Evolutionary conservation across 1,140 invertebrate genomes (phyloP).

Genomic region (Caenorhabditis elegans): WBcel235 BX284606.5:4096501-4097000

Average conservation of each 20-base stretch:
- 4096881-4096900: slow-evolving; percentile 38
- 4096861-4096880: not conserved
- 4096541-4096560: not conserved
- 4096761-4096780: not conserved
- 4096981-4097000: not conserved
- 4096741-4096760: not conserved
- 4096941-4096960: slow-evolving; percentile 59
- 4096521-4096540: slow-evolving; percentile 9
- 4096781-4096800: not conserved
- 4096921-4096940: slow-evolving; percentile 60
- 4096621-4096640: slow-evolving; percentile 21
- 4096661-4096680: not conserved
- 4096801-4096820: slow-evolving; percentile 3
- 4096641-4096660: slow-evolving; percentile 15
- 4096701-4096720: not conserved
- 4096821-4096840: slow-evolving; percentile 3
- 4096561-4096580: not conserved
- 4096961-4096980: slow-evolving; percentile 63
- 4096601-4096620: not conserved
- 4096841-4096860: not conserved
- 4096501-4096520: slow-evolving; percentile 15
- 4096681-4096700: not conserved
- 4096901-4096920: slow-evolving; percentile 64
- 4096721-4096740: not conserved
- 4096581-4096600: not conserved